Evolutionary conservation across 2,113 vertebrate genomes (phyloP).

Genomic region (Hippocampus barbouri): DNA sequence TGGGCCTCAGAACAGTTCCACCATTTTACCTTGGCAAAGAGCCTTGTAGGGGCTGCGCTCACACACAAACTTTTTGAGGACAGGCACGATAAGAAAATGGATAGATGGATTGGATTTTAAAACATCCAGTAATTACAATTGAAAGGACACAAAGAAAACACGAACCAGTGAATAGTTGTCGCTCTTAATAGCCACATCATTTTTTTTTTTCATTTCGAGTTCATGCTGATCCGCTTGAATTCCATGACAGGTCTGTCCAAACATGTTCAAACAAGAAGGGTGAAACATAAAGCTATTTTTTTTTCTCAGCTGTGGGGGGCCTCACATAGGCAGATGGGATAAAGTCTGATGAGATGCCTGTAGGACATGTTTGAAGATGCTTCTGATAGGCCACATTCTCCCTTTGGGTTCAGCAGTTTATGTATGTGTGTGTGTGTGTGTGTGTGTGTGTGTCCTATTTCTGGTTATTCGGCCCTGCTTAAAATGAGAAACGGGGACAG

Average conservation of each 20-base stretch:
- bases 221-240: constrained; percentile 8
- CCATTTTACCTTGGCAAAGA: background rate
- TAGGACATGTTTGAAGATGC: constrained; percentile 32
- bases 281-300: background rate
- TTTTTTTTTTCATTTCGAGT: background rate
- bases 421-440: constrained; percentile 7
- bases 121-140: background rate
- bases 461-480: constrained; percentile 4
- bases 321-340: constrained; percentile 26
- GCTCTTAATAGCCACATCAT: background rate
- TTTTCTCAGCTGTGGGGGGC: constrained; percentile 8
- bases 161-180: background rate
- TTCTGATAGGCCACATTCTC: constrained; percentile 24
- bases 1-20: background rate
- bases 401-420: background rate
- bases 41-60: background rate
- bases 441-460: constrained; percentile 7
- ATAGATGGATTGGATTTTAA: background rate
- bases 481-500: constrained; percentile 10
- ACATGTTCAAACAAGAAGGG: constrained; percentile 13
- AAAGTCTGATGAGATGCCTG: constrained; percentile 23
- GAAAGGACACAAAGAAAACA: background rate
- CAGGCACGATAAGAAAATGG: background rate
- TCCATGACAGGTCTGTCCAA: constrained; percentile 6
- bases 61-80: background rate